Conservation (phyloP, 2,113 vertebrate genomes). For the Tachuris rubrigastra region DNA sequence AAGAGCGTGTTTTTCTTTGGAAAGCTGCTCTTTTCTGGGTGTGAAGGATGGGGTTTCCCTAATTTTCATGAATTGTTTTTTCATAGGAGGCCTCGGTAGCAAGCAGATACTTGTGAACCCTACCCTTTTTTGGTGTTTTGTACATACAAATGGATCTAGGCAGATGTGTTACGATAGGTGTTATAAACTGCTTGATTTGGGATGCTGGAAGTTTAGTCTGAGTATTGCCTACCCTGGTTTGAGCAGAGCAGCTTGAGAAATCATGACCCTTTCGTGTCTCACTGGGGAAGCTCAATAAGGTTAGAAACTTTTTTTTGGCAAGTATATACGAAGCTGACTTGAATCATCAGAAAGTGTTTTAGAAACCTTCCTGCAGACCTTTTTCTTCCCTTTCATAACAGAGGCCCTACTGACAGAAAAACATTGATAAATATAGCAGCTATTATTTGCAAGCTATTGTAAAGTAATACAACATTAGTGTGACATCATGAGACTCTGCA, state of each 20-base stretch:
- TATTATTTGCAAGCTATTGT: constrained; percentile 67
- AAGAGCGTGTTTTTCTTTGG: neutral
- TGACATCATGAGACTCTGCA: constrained; percentile 75
- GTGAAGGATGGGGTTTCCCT: neutral
- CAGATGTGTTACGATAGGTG: neutral
- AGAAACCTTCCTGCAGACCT: constrained; percentile 20
- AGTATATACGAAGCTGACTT: neutral
- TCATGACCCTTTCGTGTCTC: neutral
- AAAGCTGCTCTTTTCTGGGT: neutral
- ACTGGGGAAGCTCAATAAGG: neutral
- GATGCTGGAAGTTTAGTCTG: neutral
- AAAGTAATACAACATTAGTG: constrained; percentile 70
- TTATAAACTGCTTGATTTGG: neutral
- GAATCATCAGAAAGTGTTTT: constrained; percentile 29
- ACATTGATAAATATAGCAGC: constrained; percentile 62
- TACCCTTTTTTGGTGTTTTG: neutral
- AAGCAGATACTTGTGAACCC: neutral
- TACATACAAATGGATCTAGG: fast-evolving
- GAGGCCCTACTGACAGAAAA: constrained; percentile 38
- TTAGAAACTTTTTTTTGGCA: constrained; percentile 2
- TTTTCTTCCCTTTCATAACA: constrained; percentile 37
- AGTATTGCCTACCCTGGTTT: neutral
- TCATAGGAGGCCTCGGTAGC: neutral
- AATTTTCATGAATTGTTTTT: neutral
- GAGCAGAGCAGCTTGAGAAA: neutral